phyloP scores from a whole-genome alignment of 2,113 vertebrate species.

The Phylloscopus trochilus region DNA sequence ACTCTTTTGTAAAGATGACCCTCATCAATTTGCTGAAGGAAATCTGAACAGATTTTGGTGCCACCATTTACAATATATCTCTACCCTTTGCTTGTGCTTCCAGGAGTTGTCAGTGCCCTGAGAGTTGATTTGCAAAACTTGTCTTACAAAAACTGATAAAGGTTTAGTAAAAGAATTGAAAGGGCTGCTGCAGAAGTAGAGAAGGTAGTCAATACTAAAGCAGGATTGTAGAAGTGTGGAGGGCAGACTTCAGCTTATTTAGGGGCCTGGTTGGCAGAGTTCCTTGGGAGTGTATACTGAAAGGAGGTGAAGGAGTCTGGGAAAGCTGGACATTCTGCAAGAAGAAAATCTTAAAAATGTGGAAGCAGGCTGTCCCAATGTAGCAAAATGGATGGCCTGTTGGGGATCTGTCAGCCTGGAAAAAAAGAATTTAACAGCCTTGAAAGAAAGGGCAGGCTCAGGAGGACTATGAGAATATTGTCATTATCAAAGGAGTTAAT shows the following conservation, averaged over 20 bases:
- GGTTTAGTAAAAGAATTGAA: not conserved
- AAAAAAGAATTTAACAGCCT: not conserved
- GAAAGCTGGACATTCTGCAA: not conserved
- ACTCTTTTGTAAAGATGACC: not conserved
- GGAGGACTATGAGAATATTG: not conserved
- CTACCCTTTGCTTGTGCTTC: not conserved
- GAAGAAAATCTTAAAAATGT: not conserved
- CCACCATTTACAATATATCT: not conserved
- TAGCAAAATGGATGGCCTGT: not conserved
- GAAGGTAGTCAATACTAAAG: not conserved
- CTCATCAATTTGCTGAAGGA: not conserved
- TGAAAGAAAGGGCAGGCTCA: not conserved
- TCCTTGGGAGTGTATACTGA: not conserved
- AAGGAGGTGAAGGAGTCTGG: not conserved
- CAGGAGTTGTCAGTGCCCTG: not conserved
- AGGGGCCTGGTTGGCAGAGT: not conserved
- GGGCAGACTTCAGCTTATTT: not conserved
- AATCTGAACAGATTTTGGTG: not conserved
- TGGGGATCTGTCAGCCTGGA: not conserved
- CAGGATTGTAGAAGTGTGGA: not conserved
- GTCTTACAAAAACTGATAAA: not conserved
- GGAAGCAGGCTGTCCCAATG: too few species aligned
- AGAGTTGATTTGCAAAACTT: not conserved
- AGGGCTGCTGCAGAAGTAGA: fast-evolving
- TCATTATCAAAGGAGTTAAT: not conserved